These are phyloP conservation scores for Arenaria interpres DNA, from an alignment of 2,113 vertebrate genomes.

Conservation along the genomic window DNA sequence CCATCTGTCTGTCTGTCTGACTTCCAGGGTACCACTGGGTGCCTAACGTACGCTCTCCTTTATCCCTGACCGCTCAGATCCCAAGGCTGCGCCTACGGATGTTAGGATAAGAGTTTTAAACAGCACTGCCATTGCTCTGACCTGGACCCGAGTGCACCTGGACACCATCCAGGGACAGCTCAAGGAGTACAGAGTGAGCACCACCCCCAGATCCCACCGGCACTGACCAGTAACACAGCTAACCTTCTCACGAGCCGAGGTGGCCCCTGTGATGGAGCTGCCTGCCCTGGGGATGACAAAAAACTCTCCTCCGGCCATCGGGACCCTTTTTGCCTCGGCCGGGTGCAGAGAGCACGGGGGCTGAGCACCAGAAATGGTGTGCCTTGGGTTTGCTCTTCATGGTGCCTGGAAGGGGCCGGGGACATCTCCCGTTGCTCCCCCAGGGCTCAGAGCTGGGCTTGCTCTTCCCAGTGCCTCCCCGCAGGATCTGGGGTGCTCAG, in stretches of 20 bases:
- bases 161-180: conserved; percentile 90
- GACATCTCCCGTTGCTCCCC: fast-evolving
- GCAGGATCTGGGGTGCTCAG: not conserved
- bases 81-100: conserved; percentile 85
- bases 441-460: not conserved
- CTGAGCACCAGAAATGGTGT: not conserved
- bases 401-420: not conserved
- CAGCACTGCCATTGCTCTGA: conserved; percentile 85
- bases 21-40: not conserved
- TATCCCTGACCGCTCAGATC: conserved; percentile 77
- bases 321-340: too few species aligned
- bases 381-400: not conserved
- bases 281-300: conserved; percentile 6
- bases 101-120: conserved; percentile 85
- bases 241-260: not conserved
- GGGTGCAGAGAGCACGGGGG: not conserved
- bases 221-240: conserved; percentile 9
- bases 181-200: conserved; percentile 93
- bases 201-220: not conserved
- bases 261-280: not conserved
- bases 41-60: not conserved
- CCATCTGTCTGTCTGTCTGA: not conserved
- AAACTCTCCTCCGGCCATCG: not conserved
- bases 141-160: conserved; percentile 88
- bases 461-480: not conserved